Evolutionary conservation across 2,113 vertebrate genomes (phyloP).

Genomic region (Suncus etruscus): DNA sequence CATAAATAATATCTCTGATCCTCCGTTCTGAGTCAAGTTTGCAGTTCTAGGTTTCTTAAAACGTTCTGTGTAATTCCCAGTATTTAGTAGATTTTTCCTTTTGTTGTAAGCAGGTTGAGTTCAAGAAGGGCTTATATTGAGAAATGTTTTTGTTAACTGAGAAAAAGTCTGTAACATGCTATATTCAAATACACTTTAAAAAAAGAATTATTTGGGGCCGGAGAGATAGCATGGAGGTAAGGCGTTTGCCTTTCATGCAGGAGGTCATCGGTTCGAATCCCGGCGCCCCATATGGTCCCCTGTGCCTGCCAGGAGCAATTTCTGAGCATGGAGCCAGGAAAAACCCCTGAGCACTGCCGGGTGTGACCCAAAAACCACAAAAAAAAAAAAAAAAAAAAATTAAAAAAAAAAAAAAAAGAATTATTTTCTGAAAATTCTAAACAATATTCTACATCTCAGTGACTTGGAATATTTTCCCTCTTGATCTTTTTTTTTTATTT

Average conservation of each 20-base stretch:
- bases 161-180: neutral
- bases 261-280: no score
- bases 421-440: conserved; percentile 39
- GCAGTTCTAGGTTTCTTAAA: conserved; percentile 35
- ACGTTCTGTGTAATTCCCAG: neutral
- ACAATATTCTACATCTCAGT: neutral
- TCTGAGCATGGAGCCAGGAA: no score
- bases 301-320: no score
- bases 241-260: no score
- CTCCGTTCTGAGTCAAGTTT: conserved; percentile 38
- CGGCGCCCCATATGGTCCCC: no score
- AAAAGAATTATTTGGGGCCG: neutral
- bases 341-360: no score
- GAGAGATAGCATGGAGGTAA: no score
- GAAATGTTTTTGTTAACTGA: conserved; percentile 13
- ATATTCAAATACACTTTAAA: neutral
- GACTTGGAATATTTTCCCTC: conserved; percentile 16
- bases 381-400: no score
- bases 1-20: neutral
- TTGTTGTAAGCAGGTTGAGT: neutral
- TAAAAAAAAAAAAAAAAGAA: neutral
- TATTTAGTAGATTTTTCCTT: conserved; percentile 12
- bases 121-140: conserved; percentile 52
- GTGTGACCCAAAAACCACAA: no score
- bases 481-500: neutral